These are phyloP conservation scores for Nomada ferruginata DNA, from an alignment of 2,888 invertebrate species.

Conservation along the genomic window DNA sequence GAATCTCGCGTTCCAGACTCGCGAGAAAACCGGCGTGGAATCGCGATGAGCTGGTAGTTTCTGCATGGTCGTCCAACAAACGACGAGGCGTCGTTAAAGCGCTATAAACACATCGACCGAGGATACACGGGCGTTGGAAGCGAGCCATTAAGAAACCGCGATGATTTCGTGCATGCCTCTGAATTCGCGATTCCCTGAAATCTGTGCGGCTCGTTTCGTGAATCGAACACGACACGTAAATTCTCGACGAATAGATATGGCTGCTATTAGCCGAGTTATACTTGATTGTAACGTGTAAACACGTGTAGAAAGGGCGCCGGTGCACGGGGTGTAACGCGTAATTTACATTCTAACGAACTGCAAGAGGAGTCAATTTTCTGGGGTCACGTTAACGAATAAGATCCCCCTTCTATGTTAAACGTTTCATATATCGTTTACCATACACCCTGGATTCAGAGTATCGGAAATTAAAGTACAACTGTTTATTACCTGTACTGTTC, in stretches of 20 bases:
- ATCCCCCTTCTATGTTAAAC: background rate
- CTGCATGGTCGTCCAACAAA: conserved; percentile 21
- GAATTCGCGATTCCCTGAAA: conserved; percentile 27
- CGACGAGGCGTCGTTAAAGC: conserved; percentile 30
- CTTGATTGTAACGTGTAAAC: background rate
- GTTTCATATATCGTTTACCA: background rate
- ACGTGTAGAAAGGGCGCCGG: background rate
- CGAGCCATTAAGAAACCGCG: conserved; percentile 38
- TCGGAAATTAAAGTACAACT: background rate
- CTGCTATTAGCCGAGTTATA: background rate
- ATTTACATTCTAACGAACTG: background rate
- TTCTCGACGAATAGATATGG: conserved; percentile 3
- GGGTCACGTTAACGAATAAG: background rate
- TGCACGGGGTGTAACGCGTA: too few species aligned
- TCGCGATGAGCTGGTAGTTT: background rate
- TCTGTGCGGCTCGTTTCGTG: conserved; percentile 1
- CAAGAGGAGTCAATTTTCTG: too few species aligned
- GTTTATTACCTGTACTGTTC: background rate
- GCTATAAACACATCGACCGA: conserved; percentile 36
- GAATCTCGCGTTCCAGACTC: conserved; percentile 14
- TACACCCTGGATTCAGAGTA: background rate
- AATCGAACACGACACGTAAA: conserved; percentile 16
- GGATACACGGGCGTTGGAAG: conserved; percentile 28
- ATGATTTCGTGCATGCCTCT: background rate
- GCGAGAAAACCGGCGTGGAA: conserved; percentile 8